These are phyloP conservation scores for Temnothorax rugatulus DNA, from an alignment of 2,888 invertebrate genomes.

Conservation along the genomic window DNA sequence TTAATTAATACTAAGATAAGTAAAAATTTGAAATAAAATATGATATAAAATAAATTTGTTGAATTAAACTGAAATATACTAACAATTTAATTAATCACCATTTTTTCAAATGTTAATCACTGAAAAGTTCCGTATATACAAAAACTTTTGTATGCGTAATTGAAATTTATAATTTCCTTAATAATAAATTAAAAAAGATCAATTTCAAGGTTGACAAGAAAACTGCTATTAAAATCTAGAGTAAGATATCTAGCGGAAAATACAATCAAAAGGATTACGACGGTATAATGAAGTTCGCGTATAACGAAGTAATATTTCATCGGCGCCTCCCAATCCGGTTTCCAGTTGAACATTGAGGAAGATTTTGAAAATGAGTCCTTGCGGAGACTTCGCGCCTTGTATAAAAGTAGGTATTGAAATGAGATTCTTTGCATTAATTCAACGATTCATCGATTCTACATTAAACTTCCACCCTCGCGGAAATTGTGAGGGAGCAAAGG, in stretches of 20 bases:
- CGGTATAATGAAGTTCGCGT: constrained; percentile 2
- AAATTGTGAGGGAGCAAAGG: constrained; percentile 34
- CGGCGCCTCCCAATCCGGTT: not conserved
- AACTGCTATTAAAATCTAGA: not conserved
- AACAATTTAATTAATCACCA: not conserved
- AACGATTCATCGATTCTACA: constrained; percentile 39
- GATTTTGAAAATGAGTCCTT: constrained; percentile 31
- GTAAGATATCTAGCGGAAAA: not conserved
- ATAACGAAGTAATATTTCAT: constrained; percentile 45
- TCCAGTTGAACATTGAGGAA: constrained; percentile 13
- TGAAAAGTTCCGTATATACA: not conserved
- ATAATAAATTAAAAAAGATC: not conserved
- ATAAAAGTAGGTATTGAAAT: constrained; percentile 32
- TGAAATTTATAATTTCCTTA: not conserved
- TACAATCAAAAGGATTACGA: constrained; percentile 17
- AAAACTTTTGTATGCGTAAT: not conserved
- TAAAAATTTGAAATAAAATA: not conserved
- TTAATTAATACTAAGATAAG: not conserved
- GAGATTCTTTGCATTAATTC: constrained; percentile 50
- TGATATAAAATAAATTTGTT: constrained; percentile 2
- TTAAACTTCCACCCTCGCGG: constrained; percentile 45
- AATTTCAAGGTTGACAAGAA: not conserved
- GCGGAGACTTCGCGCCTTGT: constrained; percentile 4
- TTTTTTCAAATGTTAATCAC: not conserved
- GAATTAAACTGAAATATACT: not conserved